Conservation (phyloP, 2,113 vertebrate genomes). For the Melanotaenia duboulayi region DNA sequence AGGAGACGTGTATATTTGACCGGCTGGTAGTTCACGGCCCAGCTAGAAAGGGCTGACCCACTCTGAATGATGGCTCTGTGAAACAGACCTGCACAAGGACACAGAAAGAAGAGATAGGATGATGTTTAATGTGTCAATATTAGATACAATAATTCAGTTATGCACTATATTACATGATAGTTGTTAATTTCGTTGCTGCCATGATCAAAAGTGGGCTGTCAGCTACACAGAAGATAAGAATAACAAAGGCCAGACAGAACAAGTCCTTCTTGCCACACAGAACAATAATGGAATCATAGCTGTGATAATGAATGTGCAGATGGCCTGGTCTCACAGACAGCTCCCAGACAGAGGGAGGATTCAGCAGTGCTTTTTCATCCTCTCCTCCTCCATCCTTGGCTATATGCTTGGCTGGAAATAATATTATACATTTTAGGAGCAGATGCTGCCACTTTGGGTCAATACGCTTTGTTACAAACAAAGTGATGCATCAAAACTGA, state of each 20-base stretch:
- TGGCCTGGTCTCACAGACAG: conserved; percentile 72
- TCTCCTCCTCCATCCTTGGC: conserved; percentile 54
- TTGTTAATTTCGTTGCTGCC: conserved; percentile 64
- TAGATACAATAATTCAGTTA: conserved; percentile 50
- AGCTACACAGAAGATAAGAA: conserved; percentile 66
- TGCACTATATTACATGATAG: conserved; percentile 47
- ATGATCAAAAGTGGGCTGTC: conserved; percentile 67
- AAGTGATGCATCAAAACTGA: conserved; percentile 21
- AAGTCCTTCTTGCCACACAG: conserved; percentile 71
- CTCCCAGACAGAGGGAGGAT: conserved; percentile 68
- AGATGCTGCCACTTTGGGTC: conserved; percentile 51
- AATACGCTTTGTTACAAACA: conserved; percentile 23
- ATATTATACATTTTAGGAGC: conserved; percentile 44
- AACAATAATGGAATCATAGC: conserved; percentile 76
- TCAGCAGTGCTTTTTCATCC: conserved; percentile 62
- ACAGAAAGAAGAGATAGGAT: conserved; percentile 42
- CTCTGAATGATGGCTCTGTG: conserved; percentile 99
- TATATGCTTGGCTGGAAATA: conserved; percentile 34
- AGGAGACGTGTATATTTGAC: conserved; percentile 97
- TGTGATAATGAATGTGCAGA: conserved; percentile 78
- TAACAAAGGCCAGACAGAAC: conserved; percentile 75
- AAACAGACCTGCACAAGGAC: conserved; percentile 89
- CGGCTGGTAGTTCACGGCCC: conserved; percentile 99
- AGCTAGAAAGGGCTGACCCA: conserved; percentile 96
- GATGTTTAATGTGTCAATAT: conserved; percentile 44